phyloP scores from a whole-genome alignment of 2,797 vertebrate genomes.

The Eulemur coronatus region DNA sequence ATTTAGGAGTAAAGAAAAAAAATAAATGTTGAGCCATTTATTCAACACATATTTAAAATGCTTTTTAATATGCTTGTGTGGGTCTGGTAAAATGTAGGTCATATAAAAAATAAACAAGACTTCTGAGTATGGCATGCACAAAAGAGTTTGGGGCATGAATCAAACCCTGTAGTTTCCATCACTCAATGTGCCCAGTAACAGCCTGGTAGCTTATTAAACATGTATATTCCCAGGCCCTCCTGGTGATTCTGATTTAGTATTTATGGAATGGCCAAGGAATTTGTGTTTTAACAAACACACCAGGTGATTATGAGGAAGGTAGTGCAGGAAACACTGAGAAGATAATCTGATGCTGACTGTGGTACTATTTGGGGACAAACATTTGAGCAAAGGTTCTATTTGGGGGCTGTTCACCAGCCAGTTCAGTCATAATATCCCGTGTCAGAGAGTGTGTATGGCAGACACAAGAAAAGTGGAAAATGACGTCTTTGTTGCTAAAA shows the following conservation, averaged over 20 bases:
- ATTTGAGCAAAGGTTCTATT: not conserved
- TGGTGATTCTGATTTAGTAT: not conserved
- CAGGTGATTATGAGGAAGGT: not conserved
- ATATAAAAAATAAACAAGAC: not conserved
- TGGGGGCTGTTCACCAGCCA: not conserved
- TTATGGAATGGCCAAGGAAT: not conserved
- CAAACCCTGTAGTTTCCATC: not conserved
- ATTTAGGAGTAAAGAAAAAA: not conserved
- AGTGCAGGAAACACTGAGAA: not conserved
- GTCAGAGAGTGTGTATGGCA: not conserved
- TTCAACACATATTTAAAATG: not conserved
- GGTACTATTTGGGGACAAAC: not conserved
- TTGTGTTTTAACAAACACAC: not conserved
- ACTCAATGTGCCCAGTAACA: not conserved
- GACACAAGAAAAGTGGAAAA: not conserved
- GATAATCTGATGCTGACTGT: not conserved
- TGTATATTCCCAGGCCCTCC: not conserved
- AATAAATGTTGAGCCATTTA: not conserved
- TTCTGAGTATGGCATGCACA: not conserved
- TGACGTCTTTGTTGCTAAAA: not conserved
- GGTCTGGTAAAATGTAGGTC: not conserved
- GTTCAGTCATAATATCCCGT: not conserved
- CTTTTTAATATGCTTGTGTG: not conserved
- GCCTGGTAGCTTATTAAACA: too few relatives aligned
- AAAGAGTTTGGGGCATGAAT: not conserved